Evolutionary conservation across 2,888 invertebrate genomes (phyloP).

Genomic region (Tinea trinotella): DNA sequence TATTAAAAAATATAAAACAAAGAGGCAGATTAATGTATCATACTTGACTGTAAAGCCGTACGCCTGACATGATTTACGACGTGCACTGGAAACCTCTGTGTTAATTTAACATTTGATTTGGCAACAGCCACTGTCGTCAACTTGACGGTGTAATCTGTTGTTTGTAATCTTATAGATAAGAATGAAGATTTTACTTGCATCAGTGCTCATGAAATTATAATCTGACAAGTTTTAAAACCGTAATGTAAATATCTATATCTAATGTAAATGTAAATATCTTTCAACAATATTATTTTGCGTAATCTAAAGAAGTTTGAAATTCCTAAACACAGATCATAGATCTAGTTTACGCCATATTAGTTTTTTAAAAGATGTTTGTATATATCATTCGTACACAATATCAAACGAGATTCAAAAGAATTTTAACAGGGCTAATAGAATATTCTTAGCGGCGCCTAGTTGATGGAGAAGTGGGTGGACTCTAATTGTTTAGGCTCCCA

Average conservation of each 20-base stretch:
- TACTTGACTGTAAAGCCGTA: constrained; percentile 48
- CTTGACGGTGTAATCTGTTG: constrained; percentile 64
- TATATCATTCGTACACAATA: background rate
- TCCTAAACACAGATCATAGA: background rate
- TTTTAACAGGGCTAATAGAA: background rate
- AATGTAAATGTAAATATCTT: constrained; percentile 39
- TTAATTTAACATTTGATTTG: constrained; percentile 63
- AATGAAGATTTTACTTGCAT: constrained; percentile 60
- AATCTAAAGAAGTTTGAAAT: background rate
- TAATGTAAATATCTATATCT: too few species aligned
- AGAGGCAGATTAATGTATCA: constrained; percentile 69
- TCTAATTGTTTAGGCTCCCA: constrained; percentile 67
- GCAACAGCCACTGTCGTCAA: constrained; percentile 58
- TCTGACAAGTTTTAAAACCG: constrained; percentile 42
- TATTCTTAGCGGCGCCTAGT: constrained; percentile 44
- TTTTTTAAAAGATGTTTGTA: background rate
- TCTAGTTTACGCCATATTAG: background rate
- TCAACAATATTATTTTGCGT: constrained; percentile 12
- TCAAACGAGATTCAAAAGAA: background rate
- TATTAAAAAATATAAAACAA: constrained; percentile 70
- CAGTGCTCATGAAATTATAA: constrained; percentile 53
- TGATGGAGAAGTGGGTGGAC: constrained; percentile 60
- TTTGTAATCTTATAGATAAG: constrained; percentile 61
- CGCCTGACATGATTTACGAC: constrained; percentile 62
- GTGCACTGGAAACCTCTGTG: constrained; percentile 48